Conservation (phyloP, 1,140 invertebrate genomes). For the Drosophila willistoni region DNA sequence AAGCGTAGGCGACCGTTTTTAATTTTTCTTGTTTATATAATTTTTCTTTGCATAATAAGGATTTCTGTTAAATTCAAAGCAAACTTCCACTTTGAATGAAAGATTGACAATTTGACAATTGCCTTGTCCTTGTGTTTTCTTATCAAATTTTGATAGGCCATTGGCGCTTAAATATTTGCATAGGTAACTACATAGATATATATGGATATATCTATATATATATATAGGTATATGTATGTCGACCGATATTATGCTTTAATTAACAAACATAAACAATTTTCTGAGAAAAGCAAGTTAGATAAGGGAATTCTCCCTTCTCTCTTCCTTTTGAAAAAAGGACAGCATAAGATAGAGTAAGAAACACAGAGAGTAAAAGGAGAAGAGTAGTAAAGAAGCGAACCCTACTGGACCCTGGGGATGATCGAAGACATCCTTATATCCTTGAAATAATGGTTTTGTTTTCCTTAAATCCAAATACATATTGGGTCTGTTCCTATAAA, state of each 20-base stretch:
- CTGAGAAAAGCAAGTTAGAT: constrained; percentile 1
- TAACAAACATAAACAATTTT: constrained; percentile 13
- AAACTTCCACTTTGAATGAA: not conserved
- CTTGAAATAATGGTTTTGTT: not conserved
- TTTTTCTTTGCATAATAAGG: not conserved
- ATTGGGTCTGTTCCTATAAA: too few relatives aligned
- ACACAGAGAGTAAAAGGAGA: not conserved
- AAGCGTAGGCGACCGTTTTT: too few relatives aligned
- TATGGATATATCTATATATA: not conserved
- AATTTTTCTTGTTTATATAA: not conserved
- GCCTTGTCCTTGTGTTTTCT: constrained; percentile 4
- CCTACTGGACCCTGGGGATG: not conserved
- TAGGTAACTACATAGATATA: constrained; percentile 7
- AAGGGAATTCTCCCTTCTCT: not conserved
- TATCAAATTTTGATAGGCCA: constrained; percentile 13
- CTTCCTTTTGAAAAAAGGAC: not conserved
- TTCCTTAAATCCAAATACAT: too few relatives aligned
- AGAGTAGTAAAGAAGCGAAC: too few relatives aligned
- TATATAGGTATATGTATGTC: not conserved
- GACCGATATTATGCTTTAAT: constrained; percentile 13
- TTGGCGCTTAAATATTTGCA: constrained; percentile 5
- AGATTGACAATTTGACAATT: constrained; percentile 7
- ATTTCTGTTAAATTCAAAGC: not conserved
- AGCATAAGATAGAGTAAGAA: not conserved
- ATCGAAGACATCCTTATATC: not conserved